Evolutionary conservation across 2,797 vertebrate genomes (phyloP).

Genomic region (Lemur catta): DNA sequence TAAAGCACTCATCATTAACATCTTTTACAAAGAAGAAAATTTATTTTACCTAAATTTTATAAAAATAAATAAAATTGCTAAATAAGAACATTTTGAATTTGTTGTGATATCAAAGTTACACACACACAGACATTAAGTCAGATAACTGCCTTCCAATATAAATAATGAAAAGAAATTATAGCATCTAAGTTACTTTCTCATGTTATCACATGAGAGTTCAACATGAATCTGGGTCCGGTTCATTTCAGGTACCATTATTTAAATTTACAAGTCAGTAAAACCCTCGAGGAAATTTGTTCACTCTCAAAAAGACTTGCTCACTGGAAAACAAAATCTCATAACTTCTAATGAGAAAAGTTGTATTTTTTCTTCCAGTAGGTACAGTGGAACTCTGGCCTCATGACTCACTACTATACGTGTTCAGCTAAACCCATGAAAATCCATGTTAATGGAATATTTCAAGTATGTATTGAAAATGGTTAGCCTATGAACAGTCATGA

Average conservation of each 20-base stretch:
- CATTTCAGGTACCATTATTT: neutral
- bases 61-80: neutral
- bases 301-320: neutral
- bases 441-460: neutral
- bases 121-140: neutral
- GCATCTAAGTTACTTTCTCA: neutral
- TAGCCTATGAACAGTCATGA: neutral
- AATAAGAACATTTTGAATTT: neutral
- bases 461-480: neutral
- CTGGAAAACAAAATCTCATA: neutral
- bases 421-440: neutral
- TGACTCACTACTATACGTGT: neutral
- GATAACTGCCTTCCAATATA: neutral
- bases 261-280: constrained; percentile 18
- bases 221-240: neutral
- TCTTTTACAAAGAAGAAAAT: neutral
- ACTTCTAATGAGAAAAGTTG: neutral
- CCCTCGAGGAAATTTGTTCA: neutral
- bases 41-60: neutral
- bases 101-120: neutral
- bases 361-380: neutral
- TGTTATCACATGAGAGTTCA: neutral
- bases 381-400: neutral
- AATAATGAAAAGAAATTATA: neutral
- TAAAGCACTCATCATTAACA: neutral